Base-by-base conservation (phyloP, 35 echinoderm and acorn worm species). In the Anneissia japonica region DNA sequence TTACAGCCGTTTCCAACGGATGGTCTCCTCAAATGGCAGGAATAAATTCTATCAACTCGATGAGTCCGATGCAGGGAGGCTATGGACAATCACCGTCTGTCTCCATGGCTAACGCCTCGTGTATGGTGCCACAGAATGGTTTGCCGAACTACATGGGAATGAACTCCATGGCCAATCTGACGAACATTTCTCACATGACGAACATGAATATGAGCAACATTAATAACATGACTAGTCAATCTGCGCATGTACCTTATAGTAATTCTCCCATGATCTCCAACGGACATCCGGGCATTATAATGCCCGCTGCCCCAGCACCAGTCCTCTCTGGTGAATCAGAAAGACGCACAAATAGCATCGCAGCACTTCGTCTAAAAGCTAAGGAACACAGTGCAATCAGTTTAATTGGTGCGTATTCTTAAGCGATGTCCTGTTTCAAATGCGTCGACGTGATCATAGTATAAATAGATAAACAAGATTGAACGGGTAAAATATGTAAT, bases 301-400 rank as follows among this genome's bases (percentile, higher is more conserved):
- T 64, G 51, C 51, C 51, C 19, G 51, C 51, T 16, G 51, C 51
- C 2, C 51, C 51, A 23, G 51, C 51, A 64, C 51, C 51, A 6
- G 26, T 64, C 21, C 51, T 64, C 51, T 64, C 51, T 23, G 51
- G 51, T 64, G 51, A 90, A 38, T 87, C 95, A 29, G 96, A 99
- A 55, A 84, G 92, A 82, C 82, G 96, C 26, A 94, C 86, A 46
- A 94, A 83, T 31, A 99, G 96, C 46, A 99, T 99, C 51, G 96
- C 96, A 30, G 96, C 92, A 16, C 45, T 99, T 46, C 84, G 96
- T 46, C 79, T 99, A 74, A 93, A 93, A 81, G 96, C 96, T 21
- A 99, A 99, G 55, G 96, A 99, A 86, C 96, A 99, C 87, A 94
- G 85, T 74, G 92, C 96, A 64, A 99, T 99, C 87, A 87, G 86